These are phyloP conservation scores for Pecten maximus DNA, from an alignment of 2,888 invertebrate genomes.

Conservation along the genomic window DNA sequence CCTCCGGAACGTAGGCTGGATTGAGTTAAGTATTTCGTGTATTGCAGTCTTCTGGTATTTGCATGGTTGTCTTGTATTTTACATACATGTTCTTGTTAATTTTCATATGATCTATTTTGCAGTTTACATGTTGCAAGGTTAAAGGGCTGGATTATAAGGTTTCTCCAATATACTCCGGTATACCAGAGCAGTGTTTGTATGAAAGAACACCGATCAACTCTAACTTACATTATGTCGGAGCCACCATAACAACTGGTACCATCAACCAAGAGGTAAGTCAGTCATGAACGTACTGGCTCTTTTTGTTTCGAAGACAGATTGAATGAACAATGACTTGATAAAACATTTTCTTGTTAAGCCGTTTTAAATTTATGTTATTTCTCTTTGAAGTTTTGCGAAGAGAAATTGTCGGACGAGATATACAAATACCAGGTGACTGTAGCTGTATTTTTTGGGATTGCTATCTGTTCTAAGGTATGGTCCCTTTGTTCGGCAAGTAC, in stretches of 20 bases:
- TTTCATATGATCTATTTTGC: neutral
- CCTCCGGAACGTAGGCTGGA: too few relatives aligned
- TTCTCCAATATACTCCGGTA: neutral
- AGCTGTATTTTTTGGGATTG: neutral
- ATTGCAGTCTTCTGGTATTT: too few relatives aligned
- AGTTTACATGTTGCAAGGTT: neutral
- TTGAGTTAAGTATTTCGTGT: too few relatives aligned
- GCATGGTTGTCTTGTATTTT: too few relatives aligned
- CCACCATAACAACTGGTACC: neutral
- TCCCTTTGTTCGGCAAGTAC: too few relatives aligned
- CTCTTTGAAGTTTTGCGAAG: neutral
- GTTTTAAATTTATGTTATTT: neutral
- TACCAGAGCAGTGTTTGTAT: neutral
- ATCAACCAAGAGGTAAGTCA: neutral
- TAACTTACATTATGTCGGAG: neutral
- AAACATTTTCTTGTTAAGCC: too few relatives aligned
- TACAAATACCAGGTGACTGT: neutral
- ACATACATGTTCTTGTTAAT: too few relatives aligned
- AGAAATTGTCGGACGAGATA: neutral
- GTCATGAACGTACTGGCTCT: neutral
- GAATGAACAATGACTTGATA: too few relatives aligned
- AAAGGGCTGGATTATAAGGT: neutral
- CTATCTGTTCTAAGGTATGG: neutral
- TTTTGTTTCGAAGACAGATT: neutral
- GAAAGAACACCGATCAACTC: slow-evolving; percentile 1